Percentiles rank a stretch among this genome's conserved stretches.
These are phyloP conservation scores for Lepidurus arcticus DNA, from an alignment of 1,140 invertebrate genomes.

Conservation along the genomic window DNA sequence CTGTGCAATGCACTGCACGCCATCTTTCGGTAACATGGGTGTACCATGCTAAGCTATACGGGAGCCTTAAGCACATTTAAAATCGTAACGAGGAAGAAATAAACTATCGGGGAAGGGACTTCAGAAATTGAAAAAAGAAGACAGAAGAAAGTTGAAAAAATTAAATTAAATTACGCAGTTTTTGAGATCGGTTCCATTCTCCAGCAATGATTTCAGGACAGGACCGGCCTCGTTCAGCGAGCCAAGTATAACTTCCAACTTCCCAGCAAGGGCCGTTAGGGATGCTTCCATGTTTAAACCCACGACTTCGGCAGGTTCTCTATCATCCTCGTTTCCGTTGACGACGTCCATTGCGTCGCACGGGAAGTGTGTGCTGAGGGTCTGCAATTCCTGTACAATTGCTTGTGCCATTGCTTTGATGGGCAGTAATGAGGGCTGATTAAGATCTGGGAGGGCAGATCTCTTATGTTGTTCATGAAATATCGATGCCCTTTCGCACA, in stretches of 20 bases:
- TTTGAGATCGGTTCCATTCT: not conserved
- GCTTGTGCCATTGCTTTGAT: conserved; percentile 31
- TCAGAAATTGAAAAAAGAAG: not conserved
- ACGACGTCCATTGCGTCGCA: conserved; percentile 50
- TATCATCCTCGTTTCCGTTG: conserved; percentile 54
- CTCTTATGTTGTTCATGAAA: conserved; percentile 67
- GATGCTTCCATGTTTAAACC: conserved; percentile 81
- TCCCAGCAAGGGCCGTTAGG: conserved; percentile 27
- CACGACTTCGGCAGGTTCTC: conserved; percentile 81
- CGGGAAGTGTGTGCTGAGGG: not conserved
- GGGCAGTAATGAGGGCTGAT: conserved; percentile 28
- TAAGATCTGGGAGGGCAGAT: not conserved
- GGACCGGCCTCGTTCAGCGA: not conserved
- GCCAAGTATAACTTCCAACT: conserved; percentile 2
- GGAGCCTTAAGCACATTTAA: too few species aligned
- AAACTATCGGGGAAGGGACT: not conserved
- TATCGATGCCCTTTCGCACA: conserved; percentile 75
- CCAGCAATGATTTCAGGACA: not conserved
- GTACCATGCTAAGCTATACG: too few species aligned
- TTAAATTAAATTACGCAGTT: not conserved
- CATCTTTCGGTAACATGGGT: too few species aligned
- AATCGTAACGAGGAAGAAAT: not conserved
- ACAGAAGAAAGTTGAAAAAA: not conserved
- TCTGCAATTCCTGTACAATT: not conserved
- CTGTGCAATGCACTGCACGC: too few species aligned